phyloP scores from a whole-genome alignment of 1,140 invertebrate genomes.

The Aporrectodea caliginosa region DNA sequence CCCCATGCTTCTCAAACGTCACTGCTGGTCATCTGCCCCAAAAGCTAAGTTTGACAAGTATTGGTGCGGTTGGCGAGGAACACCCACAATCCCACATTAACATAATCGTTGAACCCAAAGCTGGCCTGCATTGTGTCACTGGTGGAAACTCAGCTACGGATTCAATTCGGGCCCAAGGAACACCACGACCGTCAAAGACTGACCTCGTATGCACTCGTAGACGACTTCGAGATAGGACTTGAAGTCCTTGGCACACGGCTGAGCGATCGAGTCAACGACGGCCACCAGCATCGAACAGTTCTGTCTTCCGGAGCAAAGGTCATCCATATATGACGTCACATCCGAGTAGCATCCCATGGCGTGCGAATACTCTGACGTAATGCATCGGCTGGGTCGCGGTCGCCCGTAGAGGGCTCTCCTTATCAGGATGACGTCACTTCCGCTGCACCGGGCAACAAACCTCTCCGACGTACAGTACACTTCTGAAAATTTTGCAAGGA shows the following conservation, averaged over 20 bases:
- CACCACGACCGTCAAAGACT: too few relatives aligned
- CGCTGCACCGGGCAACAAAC: conserved; percentile 19
- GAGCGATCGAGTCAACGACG: conserved; percentile 8
- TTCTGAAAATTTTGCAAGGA: conserved; percentile 14
- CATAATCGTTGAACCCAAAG: too few relatives aligned
- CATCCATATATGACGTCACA: conserved; percentile 27
- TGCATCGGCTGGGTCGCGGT: conserved; percentile 21
- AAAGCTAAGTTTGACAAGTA: too few relatives aligned
- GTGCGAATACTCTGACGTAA: conserved; percentile 23
- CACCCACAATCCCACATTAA: too few relatives aligned
- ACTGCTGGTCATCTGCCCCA: too few relatives aligned
- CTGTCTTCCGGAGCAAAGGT: conserved; percentile 23
- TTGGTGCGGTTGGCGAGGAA: too few relatives aligned
- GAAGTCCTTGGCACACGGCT: conserved; percentile 25
- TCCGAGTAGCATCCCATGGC: conserved; percentile 30
- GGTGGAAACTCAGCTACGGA: too few relatives aligned
- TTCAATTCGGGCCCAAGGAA: too few relatives aligned
- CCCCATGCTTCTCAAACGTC: too few relatives aligned
- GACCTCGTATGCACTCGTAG: conserved; percentile 14
- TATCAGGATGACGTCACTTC: conserved; percentile 22
- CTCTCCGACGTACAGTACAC: conserved; percentile 29
- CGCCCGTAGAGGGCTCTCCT: conserved; percentile 29
- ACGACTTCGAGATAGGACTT: conserved; percentile 25
- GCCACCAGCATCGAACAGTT: conserved; percentile 20
- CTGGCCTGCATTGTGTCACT: too few relatives aligned